Evolutionary conservation across 2,797 vertebrate species (phyloP), one percentile per base, ranked within the genome.

Genomic region (Scarus forsteni): DNA sequence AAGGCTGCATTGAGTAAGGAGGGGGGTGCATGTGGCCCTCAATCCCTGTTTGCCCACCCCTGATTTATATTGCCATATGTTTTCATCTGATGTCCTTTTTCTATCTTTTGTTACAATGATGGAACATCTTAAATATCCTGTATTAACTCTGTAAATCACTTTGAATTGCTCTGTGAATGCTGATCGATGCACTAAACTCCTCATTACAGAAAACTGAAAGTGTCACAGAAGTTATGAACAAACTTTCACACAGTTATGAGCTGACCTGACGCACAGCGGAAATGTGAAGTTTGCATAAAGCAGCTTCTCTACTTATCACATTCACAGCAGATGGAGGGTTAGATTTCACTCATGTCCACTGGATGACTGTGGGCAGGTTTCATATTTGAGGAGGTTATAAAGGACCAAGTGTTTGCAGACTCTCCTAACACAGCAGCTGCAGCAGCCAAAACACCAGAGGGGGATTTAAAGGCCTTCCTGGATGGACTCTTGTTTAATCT

Each of bases 291-390:
- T 79, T 79, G 89, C 86, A 86, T 18, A 91, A 89, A 90, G 70
- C 56, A 77, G 93, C 92, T 84, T 94, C 84, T 46, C 50, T 67
- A 8, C 60, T 70, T 88, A 83, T 94, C 79, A 82, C 2, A 70
- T 89, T 79, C 82, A 90, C 64, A 81, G 70, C 75, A 71, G 61
- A 51, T n/a, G 48, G n/a, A 50, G 15, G 78, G 83, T 92, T 50
- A 79, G 73, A 83, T 89, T 79, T 88, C 79, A 15, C 75, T 70
- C 67, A 51, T 71, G 54, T 66, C 39, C 70, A 65, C 73, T 18
- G 10, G 42, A 70, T 77, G 14, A 10, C 39, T 43, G 66, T 64
- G 60, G 15, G 36, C 8, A 58, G 60, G 67, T 68, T 38, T 80
- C 76, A 82, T 70, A 54, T 80, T 56, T 78, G 16, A 11, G 27